These are phyloP conservation scores for Synanthedon myopaeformis DNA, from an alignment of 2,888 invertebrate genomes.

Conservation along the genomic window DNA sequence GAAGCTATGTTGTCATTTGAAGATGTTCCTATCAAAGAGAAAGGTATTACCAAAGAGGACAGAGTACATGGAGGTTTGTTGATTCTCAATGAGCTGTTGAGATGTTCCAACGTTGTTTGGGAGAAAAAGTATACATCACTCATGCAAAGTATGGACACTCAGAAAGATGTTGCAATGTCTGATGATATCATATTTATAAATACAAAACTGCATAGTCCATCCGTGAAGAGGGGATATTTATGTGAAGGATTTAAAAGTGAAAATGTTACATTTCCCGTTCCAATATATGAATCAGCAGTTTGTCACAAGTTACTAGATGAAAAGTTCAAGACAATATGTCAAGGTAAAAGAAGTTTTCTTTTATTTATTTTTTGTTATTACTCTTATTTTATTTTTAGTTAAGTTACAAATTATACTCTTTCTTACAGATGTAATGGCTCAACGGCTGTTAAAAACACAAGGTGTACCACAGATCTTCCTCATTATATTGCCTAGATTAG, in stretches of 20 bases:
- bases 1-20: slow-evolving; percentile 87
- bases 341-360: slow-evolving; percentile 33
- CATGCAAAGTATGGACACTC: slow-evolving; percentile 70
- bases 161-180: slow-evolving; percentile 54
- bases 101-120: slow-evolving; percentile 91
- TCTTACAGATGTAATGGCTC: slow-evolving; percentile 79
- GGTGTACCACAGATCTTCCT: slow-evolving; percentile 91
- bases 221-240: slow-evolving; percentile 65
- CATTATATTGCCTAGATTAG: slow-evolving; percentile 88
- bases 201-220: slow-evolving; percentile 70
- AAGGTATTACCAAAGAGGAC: slow-evolving; percentile 88
- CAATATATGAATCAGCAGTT: slow-evolving; percentile 87
- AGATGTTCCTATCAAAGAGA: slow-evolving; percentile 74
- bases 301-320: slow-evolving; percentile 86
- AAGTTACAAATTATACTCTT: slow-evolving; percentile 1
- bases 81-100: slow-evolving; percentile 91
- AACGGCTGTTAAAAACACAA: slow-evolving; percentile 78
- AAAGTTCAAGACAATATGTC: slow-evolving; percentile 84
- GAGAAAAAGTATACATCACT: slow-evolving; percentile 82
- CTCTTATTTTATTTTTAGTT: slow-evolving; percentile 1
- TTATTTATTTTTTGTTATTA: not conserved
- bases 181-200: slow-evolving; percentile 72
- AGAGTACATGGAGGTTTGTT: slow-evolving; percentile 92
- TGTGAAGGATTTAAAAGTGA: slow-evolving; percentile 63
- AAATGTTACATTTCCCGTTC: slow-evolving; percentile 64